These are phyloP conservation scores for Diadumene lineata DNA, from an alignment of 92 coral and sea anemone genomes.

Conservation along the genomic window DNA sequence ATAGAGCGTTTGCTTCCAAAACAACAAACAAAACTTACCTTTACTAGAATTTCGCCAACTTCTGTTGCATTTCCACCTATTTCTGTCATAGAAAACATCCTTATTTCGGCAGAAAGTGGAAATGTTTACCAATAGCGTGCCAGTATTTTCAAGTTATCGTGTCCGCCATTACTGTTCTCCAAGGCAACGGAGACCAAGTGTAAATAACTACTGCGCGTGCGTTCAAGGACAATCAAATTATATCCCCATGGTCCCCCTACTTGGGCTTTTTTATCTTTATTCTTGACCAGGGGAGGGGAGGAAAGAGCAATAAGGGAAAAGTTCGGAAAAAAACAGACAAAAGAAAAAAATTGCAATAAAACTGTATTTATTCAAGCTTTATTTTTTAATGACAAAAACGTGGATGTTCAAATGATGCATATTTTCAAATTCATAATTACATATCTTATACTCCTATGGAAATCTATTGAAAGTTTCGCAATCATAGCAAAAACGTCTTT, in stretches of 20 bases:
- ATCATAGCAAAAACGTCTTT: no score
- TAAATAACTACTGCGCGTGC: slow-evolving; percentile 24
- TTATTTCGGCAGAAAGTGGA: not conserved
- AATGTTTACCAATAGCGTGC: not conserved
- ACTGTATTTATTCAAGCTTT: no score
- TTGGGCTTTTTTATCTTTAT: no score
- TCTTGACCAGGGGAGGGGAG: not conserved
- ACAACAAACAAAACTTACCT: slow-evolving; percentile 48
- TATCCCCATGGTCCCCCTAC: not conserved
- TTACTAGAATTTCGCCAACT: slow-evolving; percentile 93
- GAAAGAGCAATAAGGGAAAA: not conserved
- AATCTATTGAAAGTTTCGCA: no score
- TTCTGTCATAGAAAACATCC: slow-evolving; percentile 93
- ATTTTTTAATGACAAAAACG: no score
- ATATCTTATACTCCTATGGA: no score
- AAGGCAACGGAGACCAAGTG: slow-evolving; percentile 47
- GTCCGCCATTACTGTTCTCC: slow-evolving; percentile 65
- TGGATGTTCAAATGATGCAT: no score
- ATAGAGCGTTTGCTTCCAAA: not conserved
- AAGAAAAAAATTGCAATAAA: not conserved
- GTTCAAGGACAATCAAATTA: not conserved
- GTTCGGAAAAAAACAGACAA: not conserved
- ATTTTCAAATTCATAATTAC: no score
- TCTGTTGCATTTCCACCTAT: slow-evolving; percentile 69
- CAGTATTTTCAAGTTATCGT: slow-evolving; percentile 8